Evolutionary conservation across 92 coral and sea anemone genomes (phyloP), one percentile per base, ranked within the genome.

Genomic region (Epizoanthus stellaris): DNA sequence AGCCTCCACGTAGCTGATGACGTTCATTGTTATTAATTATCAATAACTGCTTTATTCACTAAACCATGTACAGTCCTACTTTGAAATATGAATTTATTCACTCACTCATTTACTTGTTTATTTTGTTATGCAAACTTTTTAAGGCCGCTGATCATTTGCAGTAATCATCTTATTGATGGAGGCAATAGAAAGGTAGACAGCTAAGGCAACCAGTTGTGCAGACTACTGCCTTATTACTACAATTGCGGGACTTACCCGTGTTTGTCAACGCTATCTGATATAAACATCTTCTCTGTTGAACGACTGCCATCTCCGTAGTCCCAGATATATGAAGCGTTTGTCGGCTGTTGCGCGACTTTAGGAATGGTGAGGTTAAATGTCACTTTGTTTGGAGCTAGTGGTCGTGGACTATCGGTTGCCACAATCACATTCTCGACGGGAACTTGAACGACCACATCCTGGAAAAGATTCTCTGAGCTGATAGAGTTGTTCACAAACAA

Each of bases 351-450:
- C 12, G 61, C 45, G 8, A 23, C 38, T 23, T 20, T 6, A 42
- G 83, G 61, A 20, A 64, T 39, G 4, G 71, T 42, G 11, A 79
- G 34, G 53, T 63, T 79, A 42, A 79, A 79, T 9, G 72, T 42
- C 17, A 79, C 39, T 14, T 11, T 45, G 6, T 62, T 70, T 62
- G 83, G 83, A 79, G 43, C 67, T 11, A 79, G 20, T 79, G 59
- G 4, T 21, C 23, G 56, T 0, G 83, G 83, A 52, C 72, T 79
- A 16, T 79, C 54, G 0, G 72, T 79, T 43, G 56, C 40, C 59
- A 79, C 21, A 45, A 11, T 47, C 14, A 64, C 3, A 9, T 3
- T 0, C 3, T 42, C 61, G 8, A 79, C 52, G 4, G 83, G 83
- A 23, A 39, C 11, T 19, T 64, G 83, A 79, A 79, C 83, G 6